These are phyloP conservation scores for Pandemis corylana DNA, from an alignment of 2,888 invertebrate species.

Conservation along the genomic window DNA sequence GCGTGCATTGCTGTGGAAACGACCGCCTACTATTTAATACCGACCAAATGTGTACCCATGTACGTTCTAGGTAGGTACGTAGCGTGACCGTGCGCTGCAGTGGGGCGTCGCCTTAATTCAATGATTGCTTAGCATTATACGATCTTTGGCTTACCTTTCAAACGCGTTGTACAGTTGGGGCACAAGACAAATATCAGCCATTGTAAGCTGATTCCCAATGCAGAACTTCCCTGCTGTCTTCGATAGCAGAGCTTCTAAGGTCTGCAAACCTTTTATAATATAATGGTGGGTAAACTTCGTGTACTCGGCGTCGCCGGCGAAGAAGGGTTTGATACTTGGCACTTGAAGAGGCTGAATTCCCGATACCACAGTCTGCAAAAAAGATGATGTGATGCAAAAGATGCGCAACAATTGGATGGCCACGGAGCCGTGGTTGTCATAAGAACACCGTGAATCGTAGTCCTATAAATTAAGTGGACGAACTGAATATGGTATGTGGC, in stretches of 20 bases:
- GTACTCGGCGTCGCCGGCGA: conserved; percentile 70
- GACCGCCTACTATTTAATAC: too few relatives aligned
- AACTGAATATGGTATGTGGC: too few relatives aligned
- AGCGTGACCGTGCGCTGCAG: too few relatives aligned
- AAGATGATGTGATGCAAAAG: conserved; percentile 51
- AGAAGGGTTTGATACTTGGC: conserved; percentile 72
- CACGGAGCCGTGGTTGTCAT: not conserved
- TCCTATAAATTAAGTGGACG: too few relatives aligned
- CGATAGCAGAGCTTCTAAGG: conserved; percentile 80
- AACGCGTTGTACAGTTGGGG: conserved; percentile 87
- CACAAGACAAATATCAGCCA: conserved; percentile 88
- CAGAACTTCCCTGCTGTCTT: conserved; percentile 83
- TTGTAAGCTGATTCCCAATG: conserved; percentile 85
- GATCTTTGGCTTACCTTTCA: conserved; percentile 12
- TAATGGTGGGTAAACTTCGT: conserved; percentile 80
- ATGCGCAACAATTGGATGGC: not conserved
- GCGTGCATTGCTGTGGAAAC: too few relatives aligned
- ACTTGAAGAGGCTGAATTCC: conserved; percentile 91
- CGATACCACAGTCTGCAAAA: conserved; percentile 82
- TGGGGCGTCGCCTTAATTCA: too few relatives aligned
- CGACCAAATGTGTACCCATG: too few relatives aligned
- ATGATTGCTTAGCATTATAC: too few relatives aligned
- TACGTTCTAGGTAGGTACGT: too few relatives aligned
- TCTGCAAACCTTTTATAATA: conserved; percentile 83
- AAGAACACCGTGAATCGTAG: not conserved